Conservation (phyloP, 2,113 vertebrate species). For the Polyodon spathula region DNA sequence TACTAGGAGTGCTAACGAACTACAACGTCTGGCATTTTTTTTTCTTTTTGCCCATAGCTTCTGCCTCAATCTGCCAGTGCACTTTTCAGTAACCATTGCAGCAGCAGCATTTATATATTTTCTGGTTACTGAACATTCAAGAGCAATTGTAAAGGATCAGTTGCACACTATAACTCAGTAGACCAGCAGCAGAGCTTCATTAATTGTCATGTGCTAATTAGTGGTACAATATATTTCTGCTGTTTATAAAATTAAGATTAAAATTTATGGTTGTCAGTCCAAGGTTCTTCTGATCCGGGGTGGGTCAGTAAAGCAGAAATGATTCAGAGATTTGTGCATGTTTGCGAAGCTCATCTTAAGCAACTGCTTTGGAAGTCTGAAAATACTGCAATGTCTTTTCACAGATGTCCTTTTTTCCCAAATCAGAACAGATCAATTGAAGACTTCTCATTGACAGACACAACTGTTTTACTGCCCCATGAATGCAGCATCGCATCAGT, state of each 20-base stretch:
- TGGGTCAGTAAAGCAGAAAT: constrained; percentile 29
- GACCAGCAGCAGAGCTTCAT: constrained; percentile 47
- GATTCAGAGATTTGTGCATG: constrained; percentile 29
- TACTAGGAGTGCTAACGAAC: constrained; percentile 64
- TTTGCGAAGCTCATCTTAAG: too few relatives aligned
- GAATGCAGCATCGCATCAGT: too few relatives aligned
- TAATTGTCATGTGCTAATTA: constrained; percentile 47
- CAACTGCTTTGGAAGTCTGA: too few relatives aligned
- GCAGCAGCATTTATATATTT: constrained; percentile 64
- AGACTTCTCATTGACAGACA: too few relatives aligned
- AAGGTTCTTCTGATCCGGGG: constrained; percentile 36
- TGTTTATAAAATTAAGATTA: constrained; percentile 30
- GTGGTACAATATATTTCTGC: constrained; percentile 15
- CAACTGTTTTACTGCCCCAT: too few relatives aligned
- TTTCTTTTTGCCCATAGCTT: constrained; percentile 58
- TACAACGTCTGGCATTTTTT: constrained; percentile 4
- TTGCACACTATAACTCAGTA: constrained; percentile 37
- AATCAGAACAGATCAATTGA: too few relatives aligned
- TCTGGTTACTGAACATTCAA: constrained; percentile 77
- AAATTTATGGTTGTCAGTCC: constrained; percentile 25
- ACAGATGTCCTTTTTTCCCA: too few relatives aligned
- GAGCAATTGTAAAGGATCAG: constrained; percentile 61
- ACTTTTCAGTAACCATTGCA: constrained; percentile 56
- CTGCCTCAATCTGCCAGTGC: constrained; percentile 63
- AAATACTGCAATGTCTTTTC: too few relatives aligned